phyloP scores from a whole-genome alignment of 2,113 vertebrate genomes.

The Lampris incognitus region DNA sequence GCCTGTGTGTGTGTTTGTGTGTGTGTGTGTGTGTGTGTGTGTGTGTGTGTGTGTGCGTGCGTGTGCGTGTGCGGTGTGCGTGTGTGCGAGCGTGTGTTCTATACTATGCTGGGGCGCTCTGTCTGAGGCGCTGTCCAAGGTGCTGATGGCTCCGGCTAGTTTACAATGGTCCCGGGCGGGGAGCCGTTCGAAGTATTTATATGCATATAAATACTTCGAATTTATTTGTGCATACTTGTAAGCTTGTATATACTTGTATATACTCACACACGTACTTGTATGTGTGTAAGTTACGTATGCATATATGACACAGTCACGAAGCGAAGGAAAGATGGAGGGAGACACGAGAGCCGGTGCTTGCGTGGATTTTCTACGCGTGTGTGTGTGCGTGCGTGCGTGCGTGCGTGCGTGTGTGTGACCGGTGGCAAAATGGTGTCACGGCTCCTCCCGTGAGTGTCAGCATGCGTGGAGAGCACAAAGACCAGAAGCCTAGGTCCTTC shows the following conservation, averaged over 20 bases:
- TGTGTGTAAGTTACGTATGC: not conserved
- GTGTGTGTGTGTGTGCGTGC: no score
- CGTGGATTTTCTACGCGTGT: not conserved
- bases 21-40: no score
- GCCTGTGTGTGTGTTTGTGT: no score
- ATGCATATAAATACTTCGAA: no score
- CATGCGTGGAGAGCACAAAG: conserved; percentile 68
- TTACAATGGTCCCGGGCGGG: not conserved
- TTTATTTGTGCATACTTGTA: not conserved
- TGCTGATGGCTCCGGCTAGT: conserved; percentile 17
- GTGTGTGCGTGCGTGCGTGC: not conserved
- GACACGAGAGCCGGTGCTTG: not conserved
- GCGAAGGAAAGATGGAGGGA: not conserved
- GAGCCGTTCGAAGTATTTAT: not conserved
- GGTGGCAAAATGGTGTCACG: conserved; percentile 69
- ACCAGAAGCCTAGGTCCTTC: conserved; percentile 68
- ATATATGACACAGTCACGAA: no score
- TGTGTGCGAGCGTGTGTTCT: no score
- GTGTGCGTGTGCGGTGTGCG: no score
- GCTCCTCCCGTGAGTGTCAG: conserved; percentile 65
- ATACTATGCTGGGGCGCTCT: no score
- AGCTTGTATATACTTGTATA: not conserved
- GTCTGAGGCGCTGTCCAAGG: conserved; percentile 31
- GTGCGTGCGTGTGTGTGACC: conserved; percentile 24
- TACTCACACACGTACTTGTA: not conserved